Evolutionary conservation across 1,140 invertebrate genomes (phyloP), one percentile per base, ranked within the genome.

Genomic region (Diachasmimorpha longicaudata): DNA sequence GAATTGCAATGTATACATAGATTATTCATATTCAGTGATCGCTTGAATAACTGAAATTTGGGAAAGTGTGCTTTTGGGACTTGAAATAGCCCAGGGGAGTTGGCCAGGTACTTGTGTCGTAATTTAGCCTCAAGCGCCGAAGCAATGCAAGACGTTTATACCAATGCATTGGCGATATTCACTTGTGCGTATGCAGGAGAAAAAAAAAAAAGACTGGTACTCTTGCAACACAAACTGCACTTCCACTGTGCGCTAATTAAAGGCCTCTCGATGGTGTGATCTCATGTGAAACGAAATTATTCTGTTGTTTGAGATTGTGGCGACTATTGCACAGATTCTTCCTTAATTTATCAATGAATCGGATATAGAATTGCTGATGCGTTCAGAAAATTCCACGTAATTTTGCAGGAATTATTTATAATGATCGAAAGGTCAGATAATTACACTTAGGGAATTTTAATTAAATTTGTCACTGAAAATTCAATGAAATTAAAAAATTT

Each of bases 211-310:
- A 25, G 6, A 2, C n/a, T 58, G 52, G 36, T 23, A 16, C 31
- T 71, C 39, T 71, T 52, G 69, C 69, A 71, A 71, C 21, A 46
- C 31, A 31, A 6, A 31, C 36, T 21, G 23, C 23, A 42, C 42
- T 44, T 70, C 42, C 68, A 70, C 67, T 67, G 16, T 74, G 67
- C 46, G 46, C 73, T 75, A 75, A 75, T 75, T 75, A 75, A 75
- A 75, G 58, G 42, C 58, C 42, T 25, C 63, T 68, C 66, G 25
- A 74, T 74, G 39, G 73, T 46, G 36, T 42, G 67, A 75, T 55
- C 73, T 75, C 66, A 39, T 37, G 55, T 48, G 42, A 63, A 58
- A 58, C 72, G 19, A 72, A 72, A 72, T 72, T 72, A 31, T 48
- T 36, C 69, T 21, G 42, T 46, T 16, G 69, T 44, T 46, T 21